Conservation (phyloP, 2,797 vertebrate species). For the Cirrhinus molitorella region DNA sequence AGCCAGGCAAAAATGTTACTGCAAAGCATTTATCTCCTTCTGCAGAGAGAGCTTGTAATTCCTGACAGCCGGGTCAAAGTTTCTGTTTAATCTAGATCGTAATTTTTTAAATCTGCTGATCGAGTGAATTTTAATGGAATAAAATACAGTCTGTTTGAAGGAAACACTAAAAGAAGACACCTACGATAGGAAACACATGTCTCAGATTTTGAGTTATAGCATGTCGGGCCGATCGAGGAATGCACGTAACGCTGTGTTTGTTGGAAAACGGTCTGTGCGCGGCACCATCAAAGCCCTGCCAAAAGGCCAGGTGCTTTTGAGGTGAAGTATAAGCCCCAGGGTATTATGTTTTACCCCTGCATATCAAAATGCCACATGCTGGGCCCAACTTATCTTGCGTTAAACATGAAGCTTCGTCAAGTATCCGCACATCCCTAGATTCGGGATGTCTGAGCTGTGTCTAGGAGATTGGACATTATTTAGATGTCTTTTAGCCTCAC, state of each 20-base stretch:
- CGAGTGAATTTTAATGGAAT: constrained; percentile 81
- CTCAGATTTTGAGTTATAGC: constrained; percentile 65
- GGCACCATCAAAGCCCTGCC: constrained; percentile 56
- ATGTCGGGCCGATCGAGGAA: constrained; percentile 59
- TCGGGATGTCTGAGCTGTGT: constrained; percentile 33
- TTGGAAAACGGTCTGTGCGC: constrained; percentile 37
- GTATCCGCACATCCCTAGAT: constrained; percentile 45
- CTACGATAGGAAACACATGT: constrained; percentile 72
- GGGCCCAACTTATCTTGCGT: constrained; percentile 46
- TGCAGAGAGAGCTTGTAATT: constrained; percentile 82
- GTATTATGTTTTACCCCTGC: constrained; percentile 55
- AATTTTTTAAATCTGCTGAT: constrained; percentile 83
- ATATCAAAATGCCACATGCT: constrained; percentile 44
- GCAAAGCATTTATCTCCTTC: constrained; percentile 84
- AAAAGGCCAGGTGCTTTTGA: constrained; percentile 49
- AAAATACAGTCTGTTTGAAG: constrained; percentile 76
- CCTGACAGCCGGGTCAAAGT: constrained; percentile 86
- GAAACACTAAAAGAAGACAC: constrained; percentile 71
- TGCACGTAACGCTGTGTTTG: constrained; percentile 54
- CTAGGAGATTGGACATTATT: constrained; percentile 12
- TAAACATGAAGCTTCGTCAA: constrained; percentile 35
- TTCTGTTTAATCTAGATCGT: constrained; percentile 84
- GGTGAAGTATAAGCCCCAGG: constrained; percentile 47
- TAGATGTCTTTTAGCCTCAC: not conserved
- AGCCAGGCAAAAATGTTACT: constrained; percentile 74